Evolutionary conservation across 2,113 vertebrate genomes (phyloP), one percentile per base, ranked within the genome.

Genomic region (Spheniscus mendiculus): DNA sequence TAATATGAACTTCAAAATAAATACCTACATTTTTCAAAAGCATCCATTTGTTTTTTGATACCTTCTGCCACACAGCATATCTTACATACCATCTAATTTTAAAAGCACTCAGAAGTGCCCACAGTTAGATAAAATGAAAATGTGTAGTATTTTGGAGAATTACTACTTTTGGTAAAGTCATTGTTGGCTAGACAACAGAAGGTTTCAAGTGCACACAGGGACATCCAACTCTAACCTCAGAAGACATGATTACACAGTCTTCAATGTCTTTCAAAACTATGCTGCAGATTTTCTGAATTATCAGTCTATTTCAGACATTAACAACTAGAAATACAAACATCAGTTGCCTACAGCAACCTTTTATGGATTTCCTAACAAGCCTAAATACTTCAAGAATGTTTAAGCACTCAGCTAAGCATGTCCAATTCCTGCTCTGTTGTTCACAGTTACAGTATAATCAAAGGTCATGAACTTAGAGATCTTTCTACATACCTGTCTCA

Each of bases 401-500:
- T 71, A 65, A 40, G 34, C 18, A 32, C 32, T 71, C 30, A 69
- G 40, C 25, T 47, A 71, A 44, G 26, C 36, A 38, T 0, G 4
- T 74, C 62, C 38, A 86, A 18, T 44, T 95, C 58, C 12, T 71
- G 11, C 30, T 91, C 30, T 85, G 20, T 63, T 80, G 32, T 81
- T 74, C 72, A 70, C 14, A 66, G 27, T 49, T 87, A 92, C 20
- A 78, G 20, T 15, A 81, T 17, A 87, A 90, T 61, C 49, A 84
- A 69, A 84, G 21, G 21, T 81, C 25, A 84, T 27, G 23, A 95
- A 85, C 38, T 32, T 74, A 87, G 14, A 81, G 25, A 91, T 87
- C 22, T 69, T 89, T 93, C 50, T 40, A 98, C 98, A 90, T 98
- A 99, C 98, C 97, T 99, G 98, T 98, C 98, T 98, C 98, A 99